Evolutionary conservation across 1,140 invertebrate species (phyloP).

Genomic region (Diorhabda sublineata): DNA sequence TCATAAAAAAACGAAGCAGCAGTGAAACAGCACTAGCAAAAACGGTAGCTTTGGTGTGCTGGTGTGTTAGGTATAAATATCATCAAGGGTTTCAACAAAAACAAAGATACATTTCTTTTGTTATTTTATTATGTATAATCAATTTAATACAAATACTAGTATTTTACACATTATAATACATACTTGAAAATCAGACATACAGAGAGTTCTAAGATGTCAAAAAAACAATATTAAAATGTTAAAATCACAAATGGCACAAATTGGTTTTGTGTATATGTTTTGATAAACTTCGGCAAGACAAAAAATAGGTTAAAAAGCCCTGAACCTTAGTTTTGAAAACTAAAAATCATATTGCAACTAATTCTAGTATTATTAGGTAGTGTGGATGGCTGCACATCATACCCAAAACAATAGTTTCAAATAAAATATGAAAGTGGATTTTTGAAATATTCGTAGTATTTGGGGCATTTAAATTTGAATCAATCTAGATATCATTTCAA

Average conservation of each 20-base stretch:
- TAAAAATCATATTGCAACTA: constrained; percentile 10
- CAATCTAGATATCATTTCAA: too few species aligned
- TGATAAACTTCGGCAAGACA: constrained; percentile 29
- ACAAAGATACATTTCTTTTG: background rate
- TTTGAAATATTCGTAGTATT: too few species aligned
- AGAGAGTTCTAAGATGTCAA: constrained; percentile 14
- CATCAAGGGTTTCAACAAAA: background rate
- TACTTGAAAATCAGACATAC: constrained; percentile 18
- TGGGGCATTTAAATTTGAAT: too few species aligned
- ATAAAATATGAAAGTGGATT: too few species aligned
- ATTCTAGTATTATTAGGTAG: constrained; percentile 15
- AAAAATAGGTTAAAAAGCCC: constrained; percentile 13
- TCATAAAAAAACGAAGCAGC: too few species aligned
- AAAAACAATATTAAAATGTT: constrained; percentile 16
- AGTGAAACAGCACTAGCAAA: too few species aligned
- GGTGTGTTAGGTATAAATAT: too few species aligned
- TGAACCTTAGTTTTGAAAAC: background rate
- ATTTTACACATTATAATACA: constrained; percentile 30
- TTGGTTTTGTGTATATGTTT: constrained; percentile 4
- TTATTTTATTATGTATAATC: constrained; percentile 7
- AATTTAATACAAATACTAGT: constrained; percentile 33
- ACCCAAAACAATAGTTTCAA: background rate
- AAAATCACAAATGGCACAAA: constrained; percentile 33
- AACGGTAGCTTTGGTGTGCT: too few species aligned
- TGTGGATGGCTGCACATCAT: background rate